Conservation (phyloP, 2,797 vertebrate genomes). For the Sebastes reedi region DNA sequence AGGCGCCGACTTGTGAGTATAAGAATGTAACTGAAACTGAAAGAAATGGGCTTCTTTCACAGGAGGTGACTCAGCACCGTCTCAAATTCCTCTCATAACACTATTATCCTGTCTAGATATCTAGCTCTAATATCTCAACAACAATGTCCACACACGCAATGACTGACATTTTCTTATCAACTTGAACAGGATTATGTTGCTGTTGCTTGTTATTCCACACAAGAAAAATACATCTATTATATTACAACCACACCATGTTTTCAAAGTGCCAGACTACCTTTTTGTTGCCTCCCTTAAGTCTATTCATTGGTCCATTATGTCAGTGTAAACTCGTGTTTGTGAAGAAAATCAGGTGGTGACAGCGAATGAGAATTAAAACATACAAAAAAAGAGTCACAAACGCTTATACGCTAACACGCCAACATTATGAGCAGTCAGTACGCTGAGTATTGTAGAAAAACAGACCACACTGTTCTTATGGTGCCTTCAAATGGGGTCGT, state of each 20-base stretch:
- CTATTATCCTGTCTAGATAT: background rate
- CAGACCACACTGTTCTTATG: background rate
- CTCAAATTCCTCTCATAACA: background rate
- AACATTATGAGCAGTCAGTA: background rate
- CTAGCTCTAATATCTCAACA: background rate
- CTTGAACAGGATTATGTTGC: background rate
- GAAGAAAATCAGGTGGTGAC: background rate
- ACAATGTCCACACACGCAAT: background rate
- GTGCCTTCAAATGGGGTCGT: no score
- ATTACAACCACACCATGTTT: background rate
- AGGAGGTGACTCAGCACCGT: background rate
- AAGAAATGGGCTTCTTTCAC: background rate
- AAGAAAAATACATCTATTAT: background rate
- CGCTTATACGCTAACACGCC: background rate
- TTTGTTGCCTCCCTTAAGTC: background rate
- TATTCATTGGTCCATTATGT: background rate
- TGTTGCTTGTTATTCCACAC: background rate
- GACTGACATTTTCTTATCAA: background rate
- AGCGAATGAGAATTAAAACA: background rate
- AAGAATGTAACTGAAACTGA: background rate
- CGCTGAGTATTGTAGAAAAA: background rate
- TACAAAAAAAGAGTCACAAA: background rate
- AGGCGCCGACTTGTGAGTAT: constrained; percentile 93
- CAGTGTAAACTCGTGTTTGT: background rate
- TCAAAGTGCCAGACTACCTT: background rate